Evolutionary conservation across 2,888 invertebrate genomes (phyloP), one percentile per base, ranked within the genome.

Genomic region (Leucophenga maculata): DNA sequence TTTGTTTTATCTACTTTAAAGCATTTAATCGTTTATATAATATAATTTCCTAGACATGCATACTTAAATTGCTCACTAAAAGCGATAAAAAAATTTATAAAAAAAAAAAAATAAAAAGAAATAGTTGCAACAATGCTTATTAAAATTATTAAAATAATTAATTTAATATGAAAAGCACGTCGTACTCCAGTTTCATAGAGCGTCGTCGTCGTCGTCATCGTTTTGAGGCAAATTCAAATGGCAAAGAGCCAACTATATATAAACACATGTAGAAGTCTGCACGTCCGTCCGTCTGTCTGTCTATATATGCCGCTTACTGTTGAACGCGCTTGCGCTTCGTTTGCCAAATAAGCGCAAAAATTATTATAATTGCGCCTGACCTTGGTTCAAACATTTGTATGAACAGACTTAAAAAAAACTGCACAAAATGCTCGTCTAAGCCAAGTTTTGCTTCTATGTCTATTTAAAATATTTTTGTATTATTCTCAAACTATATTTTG

Each of bases 161-260:
- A 46, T 48, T 39, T 26, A 67, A 72, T 78, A 78, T 78, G 77
- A 77, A 71, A 81, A 75, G 72, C 81, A 81, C 80, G 81, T 80
- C 55, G 82, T 83, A 82, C 81, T 81, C 83, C 74, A 81, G 82
- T 82, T 81, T 82, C 77, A 54, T 67, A 62, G 48, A 65, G 64
- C 69, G 44, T 69, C 74, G 71, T 39, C 65, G 57, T 68, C 69
- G 44, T 69, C 74, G 71, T 39, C 65, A 62, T 68, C 67, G 69
- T 69, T 50, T 50, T 74, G 67, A 55, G 55, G 68, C 54, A 55
- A 59, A 75, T 50, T 57, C 20, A 68, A 44, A 31, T 68, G 68
- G 78, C 79, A 75, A 77, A 82, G 77, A 80, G 80, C 80, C 68
- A 68, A 64, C 16, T 26, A 22, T 32, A n/a, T 26, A 32, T 57